Evolutionary conservation across 2,113 vertebrate species (phyloP), one percentile per base, ranked within the genome.

Genomic region (Heteronetta atricapilla): DNA sequence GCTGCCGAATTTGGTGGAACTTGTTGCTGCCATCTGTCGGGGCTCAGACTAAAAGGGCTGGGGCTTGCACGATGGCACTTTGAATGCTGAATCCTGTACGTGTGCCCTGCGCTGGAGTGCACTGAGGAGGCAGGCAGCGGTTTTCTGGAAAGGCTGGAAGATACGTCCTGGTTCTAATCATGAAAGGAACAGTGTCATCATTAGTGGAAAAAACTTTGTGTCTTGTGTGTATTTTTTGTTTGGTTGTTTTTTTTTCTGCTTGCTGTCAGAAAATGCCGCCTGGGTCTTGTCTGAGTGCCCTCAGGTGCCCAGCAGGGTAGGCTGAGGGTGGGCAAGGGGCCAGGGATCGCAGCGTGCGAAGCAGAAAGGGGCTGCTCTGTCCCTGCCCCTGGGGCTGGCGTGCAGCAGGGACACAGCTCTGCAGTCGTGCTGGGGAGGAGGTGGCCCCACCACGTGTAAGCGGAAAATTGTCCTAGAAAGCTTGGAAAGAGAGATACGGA

Each of bases 1-100:
- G 66, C 48, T 86, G 36, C 83, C 88, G 62, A 73, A 89, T 62
- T 84, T 42, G 74, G 53, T 86, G 82, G 70, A 88, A 73, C 48
- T 86, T 42, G 69, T 68, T 31, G 5, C 53, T 72, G 3, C 58
- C 0, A 0, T 84, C 29, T 75, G 28, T 62, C 69, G 70, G 77
- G n/a, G 22, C 66, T 90, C 28, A 31, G 80, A 67, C 77, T 82
- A 68, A 93, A 83, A 93, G 38, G 26, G 14, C 84, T 69, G 38
- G 48, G 13, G 12, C 25, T 1, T 73, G 44, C 79, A 56, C 68
- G 66, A 59, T 86, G 58, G 72, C 55, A 40, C 31, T 70, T 87
- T 12, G 59, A 20, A 13, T 81, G 10, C 62, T 38, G 11, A n/a
- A 52, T 63, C 42, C 70, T 80, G 8, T 64, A 5, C 31, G 36